These are phyloP conservation scores for Antheraea assamensis DNA, from an alignment of 2,888 invertebrate species.

Conservation along the genomic window DNA sequence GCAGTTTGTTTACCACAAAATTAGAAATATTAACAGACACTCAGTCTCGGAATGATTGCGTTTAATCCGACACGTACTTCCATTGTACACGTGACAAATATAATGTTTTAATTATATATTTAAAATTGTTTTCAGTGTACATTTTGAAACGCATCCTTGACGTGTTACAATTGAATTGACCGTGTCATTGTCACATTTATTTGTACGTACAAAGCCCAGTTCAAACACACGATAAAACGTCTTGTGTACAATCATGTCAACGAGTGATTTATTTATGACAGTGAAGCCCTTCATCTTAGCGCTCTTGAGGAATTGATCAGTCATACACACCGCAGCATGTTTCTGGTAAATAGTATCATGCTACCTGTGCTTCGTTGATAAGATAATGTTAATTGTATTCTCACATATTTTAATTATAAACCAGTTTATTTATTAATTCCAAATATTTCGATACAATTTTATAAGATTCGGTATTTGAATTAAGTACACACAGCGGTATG, in stretches of 20 bases:
- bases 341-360: conserved; percentile 49
- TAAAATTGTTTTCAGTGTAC: conserved; percentile 14
- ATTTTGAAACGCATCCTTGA: conserved; percentile 48
- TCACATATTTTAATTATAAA: conserved; percentile 34
- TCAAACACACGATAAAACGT: conserved; percentile 49
- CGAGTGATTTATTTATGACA: conserved; percentile 54
- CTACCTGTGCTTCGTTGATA: conserved; percentile 65
- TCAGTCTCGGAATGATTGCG: not conserved
- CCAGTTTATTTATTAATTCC: not conserved
- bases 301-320: conserved; percentile 65
- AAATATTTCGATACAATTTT: not conserved
- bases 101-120: conserved; percentile 14
- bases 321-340: conserved; percentile 45
- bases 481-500: no score
- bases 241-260: conserved; percentile 61
- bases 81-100: not conserved
- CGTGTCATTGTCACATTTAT: conserved; percentile 60
- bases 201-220: conserved; percentile 43
- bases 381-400: conserved; percentile 47
- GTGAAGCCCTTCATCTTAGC: conserved; percentile 53
- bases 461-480: no score
- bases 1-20: not conserved
- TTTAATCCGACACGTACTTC: not conserved
- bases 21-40: not conserved
- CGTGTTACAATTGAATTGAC: conserved; percentile 48